Evolutionary conservation across 2,113 vertebrate genomes (phyloP).

Genomic region (Etheostoma cragini): DNA sequence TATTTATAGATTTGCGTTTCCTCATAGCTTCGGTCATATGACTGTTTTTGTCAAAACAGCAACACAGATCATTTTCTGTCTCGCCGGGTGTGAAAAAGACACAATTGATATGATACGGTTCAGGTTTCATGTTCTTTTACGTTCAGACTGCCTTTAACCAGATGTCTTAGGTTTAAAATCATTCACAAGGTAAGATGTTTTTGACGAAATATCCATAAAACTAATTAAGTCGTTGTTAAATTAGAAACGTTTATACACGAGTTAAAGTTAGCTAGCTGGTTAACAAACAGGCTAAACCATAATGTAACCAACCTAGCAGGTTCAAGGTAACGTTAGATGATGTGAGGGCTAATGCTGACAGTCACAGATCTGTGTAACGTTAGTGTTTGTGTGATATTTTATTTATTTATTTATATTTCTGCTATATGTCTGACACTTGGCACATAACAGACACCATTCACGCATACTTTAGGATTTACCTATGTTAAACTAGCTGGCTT

Average conservation of each 20-base stretch:
- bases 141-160: not conserved
- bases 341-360: too few relatives aligned
- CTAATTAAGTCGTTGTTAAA: not conserved
- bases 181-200: slow-evolving; percentile 40
- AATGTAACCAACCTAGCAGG: not conserved
- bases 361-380: not conserved
- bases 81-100: not conserved
- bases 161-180: not conserved
- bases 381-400: not conserved
- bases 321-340: not conserved
- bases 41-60: slow-evolving; percentile 20
- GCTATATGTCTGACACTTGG: not conserved
- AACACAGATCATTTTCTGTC: not conserved
- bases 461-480: not conserved
- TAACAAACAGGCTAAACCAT: not conserved
- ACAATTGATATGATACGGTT: not conserved
- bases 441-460: not conserved
- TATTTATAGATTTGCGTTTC: not conserved
- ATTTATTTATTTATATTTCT: not conserved
- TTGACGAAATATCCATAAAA: not conserved
- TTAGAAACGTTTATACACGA: not conserved
- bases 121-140: not conserved
- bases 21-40: not conserved
- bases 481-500: not conserved
- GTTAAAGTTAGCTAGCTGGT: not conserved